Evolutionary conservation across 2,888 invertebrate genomes (phyloP).

Genomic region (Phaonia tiefii): DNA sequence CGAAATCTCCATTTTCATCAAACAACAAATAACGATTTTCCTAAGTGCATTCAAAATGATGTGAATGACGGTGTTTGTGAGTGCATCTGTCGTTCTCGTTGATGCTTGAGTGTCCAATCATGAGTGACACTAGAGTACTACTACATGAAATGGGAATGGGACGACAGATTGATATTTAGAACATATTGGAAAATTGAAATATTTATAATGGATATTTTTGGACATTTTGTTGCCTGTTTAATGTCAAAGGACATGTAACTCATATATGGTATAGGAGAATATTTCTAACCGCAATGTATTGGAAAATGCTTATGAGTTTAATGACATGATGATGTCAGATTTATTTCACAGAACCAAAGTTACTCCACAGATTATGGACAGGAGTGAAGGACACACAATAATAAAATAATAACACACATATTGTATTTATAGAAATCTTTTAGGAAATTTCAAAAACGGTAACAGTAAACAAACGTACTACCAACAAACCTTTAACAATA

Average conservation of each 20-base stretch:
- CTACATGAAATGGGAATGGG: neutral
- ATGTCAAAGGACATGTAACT: neutral
- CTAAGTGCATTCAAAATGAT: neutral
- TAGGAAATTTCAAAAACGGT: too few relatives aligned
- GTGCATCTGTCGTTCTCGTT: neutral
- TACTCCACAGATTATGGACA: too few relatives aligned
- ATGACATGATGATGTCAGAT: too few relatives aligned
- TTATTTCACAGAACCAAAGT: too few relatives aligned
- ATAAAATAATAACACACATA: too few relatives aligned
- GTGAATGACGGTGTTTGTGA: neutral
- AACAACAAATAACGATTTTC: slow-evolving; percentile 18
- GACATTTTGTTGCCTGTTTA: neutral
- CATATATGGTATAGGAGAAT: too few relatives aligned
- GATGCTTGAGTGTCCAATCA: neutral
- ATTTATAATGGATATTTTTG: slow-evolving; percentile 59
- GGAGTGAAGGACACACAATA: too few relatives aligned
- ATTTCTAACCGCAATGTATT: too few relatives aligned
- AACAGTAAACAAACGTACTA: too few relatives aligned
- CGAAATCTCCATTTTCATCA: neutral
- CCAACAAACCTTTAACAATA: too few relatives aligned
- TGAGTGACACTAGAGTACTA: neutral
- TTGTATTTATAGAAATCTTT: too few relatives aligned
- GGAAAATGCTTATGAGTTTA: too few relatives aligned
- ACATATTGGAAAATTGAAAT: slow-evolving; percentile 35
- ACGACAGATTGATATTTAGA: neutral